phyloP scores from a whole-genome alignment of 2,888 invertebrate genomes.

The Heliconius aoede region DNA sequence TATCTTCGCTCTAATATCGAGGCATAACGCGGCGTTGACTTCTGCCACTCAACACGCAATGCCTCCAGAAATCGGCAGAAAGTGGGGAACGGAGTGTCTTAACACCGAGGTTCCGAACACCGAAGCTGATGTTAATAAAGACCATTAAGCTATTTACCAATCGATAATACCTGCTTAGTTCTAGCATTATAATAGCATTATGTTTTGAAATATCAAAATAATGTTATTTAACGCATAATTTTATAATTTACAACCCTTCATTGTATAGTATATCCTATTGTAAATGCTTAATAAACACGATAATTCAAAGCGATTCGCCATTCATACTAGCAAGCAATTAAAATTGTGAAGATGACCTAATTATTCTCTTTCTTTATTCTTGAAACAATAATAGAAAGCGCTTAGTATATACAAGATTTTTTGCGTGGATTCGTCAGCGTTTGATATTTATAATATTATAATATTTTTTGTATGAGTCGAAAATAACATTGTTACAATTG shows the following conservation, averaged over 20 bases:
- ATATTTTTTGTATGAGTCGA: not conserved
- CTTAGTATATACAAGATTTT: slow-evolving; percentile 36
- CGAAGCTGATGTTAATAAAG: too few relatives aligned
- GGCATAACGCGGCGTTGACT: too few relatives aligned
- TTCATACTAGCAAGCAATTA: slow-evolving; percentile 43
- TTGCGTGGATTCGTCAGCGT: not conserved
- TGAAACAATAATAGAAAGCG: slow-evolving; percentile 40
- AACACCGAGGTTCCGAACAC: too few relatives aligned
- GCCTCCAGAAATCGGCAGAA: too few relatives aligned
- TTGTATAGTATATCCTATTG: slow-evolving; percentile 40
- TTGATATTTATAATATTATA: slow-evolving; percentile 4
- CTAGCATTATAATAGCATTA: not conserved
- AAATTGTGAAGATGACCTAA: slow-evolving; percentile 43
- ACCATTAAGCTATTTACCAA: too few relatives aligned
- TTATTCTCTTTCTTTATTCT: slow-evolving; percentile 41
- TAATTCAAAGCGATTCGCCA: slow-evolving; percentile 43
- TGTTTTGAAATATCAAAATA: not conserved
- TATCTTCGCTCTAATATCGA: too few relatives aligned
- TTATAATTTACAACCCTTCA: slow-evolving; percentile 16
- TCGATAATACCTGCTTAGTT: too few relatives aligned
- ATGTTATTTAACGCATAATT: not conserved
- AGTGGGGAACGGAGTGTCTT: too few relatives aligned
- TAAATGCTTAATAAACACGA: slow-evolving; percentile 38
- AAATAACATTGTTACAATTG: not conserved
- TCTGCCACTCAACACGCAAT: too few relatives aligned